phyloP scores from a whole-genome alignment of 2,797 vertebrate genomes.

The Lacerta bilineata region DNA sequence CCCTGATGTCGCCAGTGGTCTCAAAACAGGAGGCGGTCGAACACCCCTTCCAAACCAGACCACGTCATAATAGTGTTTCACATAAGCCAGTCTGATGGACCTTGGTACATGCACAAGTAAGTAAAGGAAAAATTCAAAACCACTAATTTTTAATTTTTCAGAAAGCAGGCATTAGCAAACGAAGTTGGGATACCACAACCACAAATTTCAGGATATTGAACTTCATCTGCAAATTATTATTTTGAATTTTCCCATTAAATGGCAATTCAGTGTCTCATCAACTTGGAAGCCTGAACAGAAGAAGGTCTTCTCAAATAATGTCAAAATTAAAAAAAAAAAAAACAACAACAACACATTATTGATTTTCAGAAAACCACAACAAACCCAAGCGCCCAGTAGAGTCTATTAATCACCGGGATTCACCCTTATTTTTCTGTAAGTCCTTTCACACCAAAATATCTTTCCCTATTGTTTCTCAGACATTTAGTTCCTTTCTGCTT shows the following conservation, averaged over 20 bases:
- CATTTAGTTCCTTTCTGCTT: too few relatives aligned
- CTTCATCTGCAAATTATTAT: constrained; percentile 1
- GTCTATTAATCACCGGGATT: too few relatives aligned
- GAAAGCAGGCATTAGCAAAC: neutral
- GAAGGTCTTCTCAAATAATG: neutral
- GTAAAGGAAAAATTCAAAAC: neutral
- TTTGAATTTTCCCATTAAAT: constrained; percentile 6
- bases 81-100: neutral
- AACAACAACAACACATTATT: too few relatives aligned
- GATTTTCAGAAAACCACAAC: too few relatives aligned
- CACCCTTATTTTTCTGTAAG: too few relatives aligned
- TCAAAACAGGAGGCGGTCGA: neutral
- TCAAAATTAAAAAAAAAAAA: neutral
- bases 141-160: neutral
- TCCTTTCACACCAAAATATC: too few relatives aligned
- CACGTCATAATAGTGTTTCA: neutral
- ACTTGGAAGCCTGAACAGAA: neutral
- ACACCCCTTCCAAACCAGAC: neutral
- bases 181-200: neutral
- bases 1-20: neutral
- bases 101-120: neutral
- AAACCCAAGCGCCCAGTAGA: too few relatives aligned
- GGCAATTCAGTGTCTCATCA: neutral
- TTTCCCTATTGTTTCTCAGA: too few relatives aligned
- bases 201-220: neutral